A percentile compares a stretch with the other conserved stretches of the same genome.
Evolutionary conservation across 2,113 vertebrate species (phyloP).

Genomic region (Panurus biarmicus): DNA sequence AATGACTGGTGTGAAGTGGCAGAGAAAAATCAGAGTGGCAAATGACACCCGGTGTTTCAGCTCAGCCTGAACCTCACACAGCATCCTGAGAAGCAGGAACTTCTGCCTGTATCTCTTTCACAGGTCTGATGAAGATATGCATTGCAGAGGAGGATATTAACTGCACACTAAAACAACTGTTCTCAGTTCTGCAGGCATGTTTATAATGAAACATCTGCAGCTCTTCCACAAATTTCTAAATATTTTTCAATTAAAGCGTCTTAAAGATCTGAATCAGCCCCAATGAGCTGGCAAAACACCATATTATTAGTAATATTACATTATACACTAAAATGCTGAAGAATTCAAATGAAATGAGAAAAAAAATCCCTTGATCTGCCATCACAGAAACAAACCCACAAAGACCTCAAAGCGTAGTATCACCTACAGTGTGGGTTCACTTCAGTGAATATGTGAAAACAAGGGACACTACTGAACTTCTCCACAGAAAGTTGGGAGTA

Average conservation of each 20-base stretch:
- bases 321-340: neutral
- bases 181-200: neutral
- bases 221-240: neutral
- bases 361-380: neutral
- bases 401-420: rapidly evolving
- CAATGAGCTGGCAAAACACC: neutral
- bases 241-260: neutral
- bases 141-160: neutral
- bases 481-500: neutral
- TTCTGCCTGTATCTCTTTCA: neutral
- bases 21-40: neutral
- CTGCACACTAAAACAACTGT: neutral
- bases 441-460: neutral
- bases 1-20: neutral
- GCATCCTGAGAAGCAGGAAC: neutral
- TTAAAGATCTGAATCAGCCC: neutral
- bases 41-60: neutral
- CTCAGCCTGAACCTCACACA: neutral
- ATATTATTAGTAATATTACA: neutral
- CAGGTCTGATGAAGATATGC: neutral
- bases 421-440: neutral
- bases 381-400: neutral
- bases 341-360: neutral
- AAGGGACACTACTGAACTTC: neutral
- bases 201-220: conserved; percentile 6